Evolutionary conservation across 2,797 vertebrate species (phyloP).

Genomic region (Lutjanus argentimaculatus): DNA sequence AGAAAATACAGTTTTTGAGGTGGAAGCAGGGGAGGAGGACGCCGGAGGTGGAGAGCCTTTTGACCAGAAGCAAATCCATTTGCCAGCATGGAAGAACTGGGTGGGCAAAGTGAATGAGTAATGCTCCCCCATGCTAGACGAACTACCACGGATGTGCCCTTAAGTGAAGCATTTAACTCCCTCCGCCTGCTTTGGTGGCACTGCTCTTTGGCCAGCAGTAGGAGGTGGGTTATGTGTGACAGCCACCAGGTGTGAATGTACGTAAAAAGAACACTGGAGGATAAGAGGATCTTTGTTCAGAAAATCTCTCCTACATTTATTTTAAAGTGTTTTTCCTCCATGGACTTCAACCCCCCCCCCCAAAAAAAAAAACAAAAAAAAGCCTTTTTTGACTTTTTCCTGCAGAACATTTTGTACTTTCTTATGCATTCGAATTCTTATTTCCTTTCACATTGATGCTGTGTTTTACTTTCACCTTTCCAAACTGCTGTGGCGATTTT

Average conservation of each 20-base stretch:
- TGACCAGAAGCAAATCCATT: conserved; percentile 75
- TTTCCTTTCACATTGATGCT: conserved; percentile 20
- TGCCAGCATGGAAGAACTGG: conserved; percentile 57
- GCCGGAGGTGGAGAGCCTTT: conserved; percentile 54
- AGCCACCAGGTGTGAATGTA: conserved; percentile 40
- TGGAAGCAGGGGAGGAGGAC: conserved; percentile 20
- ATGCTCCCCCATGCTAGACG: conserved; percentile 63
- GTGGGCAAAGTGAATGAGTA: conserved; percentile 68
- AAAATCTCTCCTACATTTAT: conserved; percentile 14
- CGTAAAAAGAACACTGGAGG: conserved; percentile 2
- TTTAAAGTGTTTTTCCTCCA: background rate
- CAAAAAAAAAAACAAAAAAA: no score
- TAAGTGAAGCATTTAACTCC: conserved; percentile 74
- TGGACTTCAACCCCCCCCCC: background rate
- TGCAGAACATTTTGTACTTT: background rate
- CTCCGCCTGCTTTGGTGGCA: conserved; percentile 43
- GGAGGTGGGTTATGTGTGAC: conserved; percentile 46
- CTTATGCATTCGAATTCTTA: conserved; percentile 13
- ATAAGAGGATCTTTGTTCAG: conserved; percentile 22
- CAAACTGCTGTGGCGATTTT: conserved; percentile 11
- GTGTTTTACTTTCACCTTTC: conserved; percentile 22
- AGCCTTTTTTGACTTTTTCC: conserved; percentile 31
- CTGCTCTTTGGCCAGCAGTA: conserved; percentile 54
- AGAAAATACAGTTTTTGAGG: conserved; percentile 54
- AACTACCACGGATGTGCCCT: conserved; percentile 65